Evolutionary conservation across 1,140 invertebrate genomes (phyloP), one percentile per base, ranked within the genome.

Genomic region (Elymnias hypermnestra): DNA sequence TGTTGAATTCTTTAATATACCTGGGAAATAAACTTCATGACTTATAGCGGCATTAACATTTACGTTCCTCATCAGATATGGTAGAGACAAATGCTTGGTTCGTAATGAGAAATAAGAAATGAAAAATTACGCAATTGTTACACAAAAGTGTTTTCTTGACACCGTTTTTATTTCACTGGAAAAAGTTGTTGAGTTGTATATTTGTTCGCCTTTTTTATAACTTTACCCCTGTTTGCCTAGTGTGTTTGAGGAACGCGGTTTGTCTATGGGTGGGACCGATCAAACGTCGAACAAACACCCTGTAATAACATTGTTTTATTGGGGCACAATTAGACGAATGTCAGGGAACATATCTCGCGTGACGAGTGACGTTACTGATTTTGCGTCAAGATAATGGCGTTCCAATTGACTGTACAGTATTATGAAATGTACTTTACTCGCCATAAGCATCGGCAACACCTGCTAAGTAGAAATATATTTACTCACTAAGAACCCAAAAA

Each of bases 211-310:
- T 51, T 58, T 58, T 59, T 59, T 51, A 47, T 28, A 46, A 49
- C 36, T 45, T 38, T 23, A 55, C 59, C 61, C 61, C 25, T 64
- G 55, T 68, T 68, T 68, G 39, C 23, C 7, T 12, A 36, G 35
- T 12, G 17, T 74, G 71, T 73, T 76, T 72, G 59, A 49, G 46
- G 48, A 61, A 40, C 59, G 56, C 45, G 56, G 65, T 66, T 72
- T 61, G 65, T 59, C 58, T 57, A 42, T 62, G 68, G 67, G 66
- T 53, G 68, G 62, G 63, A 53, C 62, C 62, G 64, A 74, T 67
- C 73, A 74, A 66, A 63, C 60, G 61, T 39, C 55, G 21, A 14
- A 37, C 55, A 63, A 73, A 67, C 63, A 64, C 53, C 57, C 55
- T 63, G 44, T 55, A 53, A 68, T 64, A 68, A 68, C 61, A 62